Base-by-base conservation (phyloP, 2,888 invertebrate genomes). In the Scotopteryx bipunctaria region DNA sequence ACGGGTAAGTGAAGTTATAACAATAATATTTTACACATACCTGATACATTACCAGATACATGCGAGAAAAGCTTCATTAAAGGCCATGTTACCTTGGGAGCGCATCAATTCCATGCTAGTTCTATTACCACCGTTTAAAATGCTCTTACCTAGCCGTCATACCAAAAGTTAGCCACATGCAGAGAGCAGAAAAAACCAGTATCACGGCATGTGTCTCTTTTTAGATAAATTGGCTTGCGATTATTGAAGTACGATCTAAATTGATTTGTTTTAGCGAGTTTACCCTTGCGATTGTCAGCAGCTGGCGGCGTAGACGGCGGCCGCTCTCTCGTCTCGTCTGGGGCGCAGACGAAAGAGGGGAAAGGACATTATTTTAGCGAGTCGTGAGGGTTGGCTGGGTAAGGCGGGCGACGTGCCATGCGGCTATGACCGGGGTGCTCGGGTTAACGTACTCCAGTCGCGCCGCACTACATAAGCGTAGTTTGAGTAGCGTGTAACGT, bases 281-380 rank as follows among this genome's bases (percentile, higher is more conserved):
- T 53, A 54, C 49, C 59, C 55, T 55, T 51, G 55, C 43, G 40
- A 48, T 49, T 31, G 51, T 54, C 46, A 53, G 46, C 59, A 59
- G 59, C 55, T 57, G 59, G 50, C 43, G 25, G 47, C 48, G 31
- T 45, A 58, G 69, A 61, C 72, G 59, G 69, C n/a, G n/a, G n/a
- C 64, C 69, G 64, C 64, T 54, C 66, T 61, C 64, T 64, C 61
- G 69, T 66, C 63, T 64, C 60, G 73, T 67, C 66, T 72, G 72
- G 65, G 67, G 64, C 67, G 67, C 53, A 52, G 59, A 59, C 54
- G 61, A 61, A 61, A 66, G 69, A 64, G 70, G 73, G 77, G 71
- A 70, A 69, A 75, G 77, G 74, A 73, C 76, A 65, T 76, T 74
- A 77, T 76, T 77, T 70, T 77, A 77, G 71, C 67, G 71, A 64